Evolutionary conservation across 2,113 vertebrate genomes (phyloP).

Genomic region (Tenebrosternarchus preto): DNA sequence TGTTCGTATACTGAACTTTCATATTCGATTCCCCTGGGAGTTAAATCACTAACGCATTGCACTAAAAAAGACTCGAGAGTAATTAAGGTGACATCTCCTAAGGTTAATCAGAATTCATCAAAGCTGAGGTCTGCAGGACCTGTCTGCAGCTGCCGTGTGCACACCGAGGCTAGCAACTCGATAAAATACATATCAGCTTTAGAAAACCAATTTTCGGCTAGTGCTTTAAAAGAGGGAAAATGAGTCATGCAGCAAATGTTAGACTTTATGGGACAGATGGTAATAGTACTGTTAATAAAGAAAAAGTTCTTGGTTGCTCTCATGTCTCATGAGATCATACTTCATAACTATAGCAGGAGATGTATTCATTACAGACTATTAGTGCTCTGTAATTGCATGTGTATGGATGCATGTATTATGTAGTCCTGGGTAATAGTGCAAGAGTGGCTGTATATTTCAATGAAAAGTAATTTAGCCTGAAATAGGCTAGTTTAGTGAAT

Average conservation of each 20-base stretch:
- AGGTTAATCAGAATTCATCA: background rate
- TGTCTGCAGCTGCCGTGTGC: background rate
- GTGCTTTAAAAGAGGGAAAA: slow-evolving; percentile 18
- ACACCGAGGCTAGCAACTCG: background rate
- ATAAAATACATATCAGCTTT: slow-evolving; percentile 23
- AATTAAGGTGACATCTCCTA: no score
- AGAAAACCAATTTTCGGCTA: background rate
- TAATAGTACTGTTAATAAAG: slow-evolving; percentile 42
- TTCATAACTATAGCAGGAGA: slow-evolving; percentile 33
- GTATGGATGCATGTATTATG: slow-evolving; percentile 35
- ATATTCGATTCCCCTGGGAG: background rate
- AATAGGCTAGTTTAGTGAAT: slow-evolving; percentile 35
- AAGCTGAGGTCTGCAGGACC: background rate
- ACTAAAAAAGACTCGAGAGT: no score
- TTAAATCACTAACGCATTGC: no score
- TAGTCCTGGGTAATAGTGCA: slow-evolving; percentile 37
- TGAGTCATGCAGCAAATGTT: slow-evolving; percentile 39
- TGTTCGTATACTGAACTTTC: background rate
- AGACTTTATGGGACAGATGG: slow-evolving; percentile 42
- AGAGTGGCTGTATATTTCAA: slow-evolving; percentile 32
- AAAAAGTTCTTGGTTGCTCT: slow-evolving; percentile 44
- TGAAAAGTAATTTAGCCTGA: slow-evolving; percentile 43
- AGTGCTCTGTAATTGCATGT: slow-evolving; percentile 31
- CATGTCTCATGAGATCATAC: slow-evolving; percentile 25
- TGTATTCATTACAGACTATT: slow-evolving; percentile 31